phyloP scores from a whole-genome alignment of 1,140 invertebrate species.

The Leptinotarsa defecta region DNA sequence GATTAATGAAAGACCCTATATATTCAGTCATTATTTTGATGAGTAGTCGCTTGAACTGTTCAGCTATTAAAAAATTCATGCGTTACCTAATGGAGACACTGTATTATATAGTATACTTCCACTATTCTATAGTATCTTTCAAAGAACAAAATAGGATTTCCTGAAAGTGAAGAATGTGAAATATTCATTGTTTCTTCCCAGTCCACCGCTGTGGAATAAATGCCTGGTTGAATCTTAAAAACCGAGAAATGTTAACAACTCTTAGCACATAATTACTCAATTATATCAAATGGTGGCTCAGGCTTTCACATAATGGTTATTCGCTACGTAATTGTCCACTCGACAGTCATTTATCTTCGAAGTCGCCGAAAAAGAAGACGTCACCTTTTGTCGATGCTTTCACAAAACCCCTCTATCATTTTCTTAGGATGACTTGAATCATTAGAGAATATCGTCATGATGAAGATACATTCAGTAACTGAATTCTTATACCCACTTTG shows the following conservation, averaged over 20 bases:
- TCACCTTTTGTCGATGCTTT: conserved; percentile 3
- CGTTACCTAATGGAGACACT: no score
- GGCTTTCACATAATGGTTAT: conserved; percentile 3
- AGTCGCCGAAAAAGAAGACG: background rate
- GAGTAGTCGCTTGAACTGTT: no score
- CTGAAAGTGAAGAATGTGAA: no score
- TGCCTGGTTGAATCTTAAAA: background rate
- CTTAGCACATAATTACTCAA: conserved; percentile 1
- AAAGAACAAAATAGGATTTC: no score
- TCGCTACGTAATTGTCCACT: conserved; percentile 2
- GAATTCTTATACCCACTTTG: no score
- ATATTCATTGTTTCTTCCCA: background rate
- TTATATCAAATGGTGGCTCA: background rate
- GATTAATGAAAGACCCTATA: no score
- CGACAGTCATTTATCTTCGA: background rate
- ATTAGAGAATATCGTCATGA: no score
- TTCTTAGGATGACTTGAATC: background rate
- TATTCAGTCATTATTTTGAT: no score
- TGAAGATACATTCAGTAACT: no score
- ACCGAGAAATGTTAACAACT: background rate
- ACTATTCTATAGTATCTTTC: no score
- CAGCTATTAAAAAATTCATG: no score
- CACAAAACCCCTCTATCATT: background rate
- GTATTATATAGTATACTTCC: no score
- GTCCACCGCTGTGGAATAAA: background rate